Base-by-base conservation (phyloP, 1,140 invertebrate genomes). In the Drosophila funebris region DNA sequence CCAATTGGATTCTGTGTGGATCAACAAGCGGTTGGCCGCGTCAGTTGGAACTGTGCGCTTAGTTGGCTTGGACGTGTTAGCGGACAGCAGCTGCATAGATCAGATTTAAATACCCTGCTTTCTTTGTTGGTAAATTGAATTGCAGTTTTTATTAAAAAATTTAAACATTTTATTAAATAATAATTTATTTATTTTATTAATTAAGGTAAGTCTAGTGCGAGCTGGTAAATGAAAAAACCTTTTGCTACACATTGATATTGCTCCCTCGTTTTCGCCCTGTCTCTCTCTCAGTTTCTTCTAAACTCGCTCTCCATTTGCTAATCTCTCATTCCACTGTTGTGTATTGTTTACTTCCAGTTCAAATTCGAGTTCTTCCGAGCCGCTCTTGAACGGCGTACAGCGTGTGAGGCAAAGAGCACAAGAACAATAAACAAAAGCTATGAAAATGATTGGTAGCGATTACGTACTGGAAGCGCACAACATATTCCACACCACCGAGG, bases 401-500 rank as follows among this genome's bases (percentile, higher is more conserved):
- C 63, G 76, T 73, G 68, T 46, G 22, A 73, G 37, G 58, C 44
- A 33, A 36, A 79, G 68, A 73, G 50, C 31, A 54, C 20, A 50
- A 67, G 44, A 76, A 73, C 54, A 62, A 73, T 48, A 84, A 80
- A 84, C 76, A 84, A 80, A 68, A 67, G 78, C 75, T 76, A 91
- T 91, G 87, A 91, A 91, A 91, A 96, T 97, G 96, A 95, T 96
- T 52, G 94, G 95, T 18, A 95, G 94, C 77, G 96, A 98, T 85
- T 97, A 97, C 90, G 94, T 96, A 20, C 93, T 98, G 79, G 97
- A 98, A 91, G 93, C 98, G 56, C 95, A 95, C 63, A 97, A 96
- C 92, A 96, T 98, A 39, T 97, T 96, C 84, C 96, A 98, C 90
- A 97, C 97, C 22, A 96, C 96, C 63, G 96, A 96, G 93, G 96